Conservation (phyloP, 2,113 vertebrate species). For the Caloenas nicobarica region DNA sequence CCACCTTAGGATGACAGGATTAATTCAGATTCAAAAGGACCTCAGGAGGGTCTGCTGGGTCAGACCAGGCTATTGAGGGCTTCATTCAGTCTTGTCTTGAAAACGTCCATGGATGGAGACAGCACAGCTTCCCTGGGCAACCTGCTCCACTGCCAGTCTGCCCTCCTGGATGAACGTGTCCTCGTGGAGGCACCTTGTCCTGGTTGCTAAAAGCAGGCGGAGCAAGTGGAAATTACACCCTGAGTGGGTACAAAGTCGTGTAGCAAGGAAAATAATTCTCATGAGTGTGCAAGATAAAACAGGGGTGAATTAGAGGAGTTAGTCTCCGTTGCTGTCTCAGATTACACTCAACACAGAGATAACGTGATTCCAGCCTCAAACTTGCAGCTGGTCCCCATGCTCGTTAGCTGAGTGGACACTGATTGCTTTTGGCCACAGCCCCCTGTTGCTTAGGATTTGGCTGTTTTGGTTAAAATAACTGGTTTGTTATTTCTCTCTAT, state of each 20-base stretch:
- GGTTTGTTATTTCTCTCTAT: not conserved
- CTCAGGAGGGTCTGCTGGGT: not conserved
- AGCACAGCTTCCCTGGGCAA: not conserved
- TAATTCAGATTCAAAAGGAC: not conserved
- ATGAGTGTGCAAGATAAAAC: accelerated
- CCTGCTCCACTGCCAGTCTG: too few species aligned
- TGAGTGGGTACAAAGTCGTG: accelerated
- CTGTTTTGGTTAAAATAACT: not conserved
- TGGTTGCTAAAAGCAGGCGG: not conserved
- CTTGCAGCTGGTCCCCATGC: not conserved
- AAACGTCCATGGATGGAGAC: not conserved
- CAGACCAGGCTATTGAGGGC: not conserved
- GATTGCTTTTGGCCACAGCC: not conserved
- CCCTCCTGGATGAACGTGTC: not conserved
- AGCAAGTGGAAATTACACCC: not conserved
- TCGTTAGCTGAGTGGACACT: not conserved
- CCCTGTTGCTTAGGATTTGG: not conserved
- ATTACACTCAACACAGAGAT: not conserved
- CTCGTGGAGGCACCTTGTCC: not conserved
- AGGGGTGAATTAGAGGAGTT: not conserved
- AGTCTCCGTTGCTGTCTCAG: not conserved
- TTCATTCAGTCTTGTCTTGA: not conserved
- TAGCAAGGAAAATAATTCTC: not conserved
- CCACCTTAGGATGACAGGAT: not conserved
- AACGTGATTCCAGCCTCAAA: not conserved